Base-by-base conservation (phyloP, 2,888 invertebrate species). In the Hermodice carunculata region DNA sequence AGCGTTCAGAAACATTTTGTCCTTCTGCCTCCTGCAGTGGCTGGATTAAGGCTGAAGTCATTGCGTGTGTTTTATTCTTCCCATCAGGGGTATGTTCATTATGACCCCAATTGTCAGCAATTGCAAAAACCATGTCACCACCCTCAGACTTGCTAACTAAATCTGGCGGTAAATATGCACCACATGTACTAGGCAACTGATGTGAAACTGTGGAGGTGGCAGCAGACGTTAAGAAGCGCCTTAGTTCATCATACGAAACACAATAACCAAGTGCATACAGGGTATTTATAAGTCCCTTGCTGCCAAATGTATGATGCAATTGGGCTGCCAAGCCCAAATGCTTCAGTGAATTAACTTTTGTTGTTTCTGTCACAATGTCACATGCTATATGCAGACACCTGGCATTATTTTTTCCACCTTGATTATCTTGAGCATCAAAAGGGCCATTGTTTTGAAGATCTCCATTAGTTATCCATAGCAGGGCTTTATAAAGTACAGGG, bases 21-120 rank as follows among this genome's bases (percentile, higher is more conserved):
- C n/a, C n/a, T n/a, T n/a, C 22, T 46, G 14, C 46, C 8, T 11
- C 22, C 8, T 11, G 19, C 22, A 19, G 8, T 46, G 46, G 46
- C 46, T 46, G 46, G 14, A 46, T 19, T 17, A 17, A 17, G 8
- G 17, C 8, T 8, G 19, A 46, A 46, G 14, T 8, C 8, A 14
- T 8, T 14, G 8, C 19, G 22, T 46, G 8, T 8, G 8, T 8
- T 8, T 8, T 37, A 11, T 28, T 51, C 19, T 51, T 51, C 8
- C 51, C 51, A 28, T 51, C 51, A 51, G 28, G 8, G 11, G 51
- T 51, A 28, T 19, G 51, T 51, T 51, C 51, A 19, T 51, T 51
- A 28, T 19, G n/a, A n/a, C n/a, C n/a, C n/a, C n/a, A n/a, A n/a
- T n/a, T n/a, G n/a, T n/a, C n/a, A n/a, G n/a, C n/a, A 8, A 29